phyloP scores from a whole-genome alignment of 2,888 invertebrate species.

The Agriotes lineatus region DNA sequence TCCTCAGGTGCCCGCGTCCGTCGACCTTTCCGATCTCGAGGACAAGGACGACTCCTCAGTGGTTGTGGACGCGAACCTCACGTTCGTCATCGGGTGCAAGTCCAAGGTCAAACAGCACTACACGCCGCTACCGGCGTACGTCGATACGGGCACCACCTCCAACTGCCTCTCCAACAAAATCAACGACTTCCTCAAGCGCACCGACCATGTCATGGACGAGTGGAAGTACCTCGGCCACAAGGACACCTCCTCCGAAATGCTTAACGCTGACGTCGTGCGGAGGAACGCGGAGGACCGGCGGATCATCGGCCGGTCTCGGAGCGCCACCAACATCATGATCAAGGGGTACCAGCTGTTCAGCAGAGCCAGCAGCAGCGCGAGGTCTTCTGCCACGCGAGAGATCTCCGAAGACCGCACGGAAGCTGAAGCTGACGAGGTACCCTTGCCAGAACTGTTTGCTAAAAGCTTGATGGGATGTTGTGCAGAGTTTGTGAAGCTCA shows the following conservation, averaged over 20 bases:
- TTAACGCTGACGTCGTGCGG: conserved; percentile 36
- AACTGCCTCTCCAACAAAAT: conserved; percentile 82
- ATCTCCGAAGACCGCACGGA: conserved; percentile 76
- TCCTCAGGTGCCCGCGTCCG: conserved; percentile 72
- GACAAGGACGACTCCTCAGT: conserved; percentile 82
- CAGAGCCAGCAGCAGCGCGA: conserved; percentile 70
- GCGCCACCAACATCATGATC: conserved; percentile 86
- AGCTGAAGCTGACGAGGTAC: conserved; percentile 73
- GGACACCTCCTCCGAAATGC: conserved; percentile 66
- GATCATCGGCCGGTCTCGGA: conserved; percentile 74
- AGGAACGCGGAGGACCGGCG: conserved; percentile 59
- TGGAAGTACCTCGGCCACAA: conserved; percentile 81
- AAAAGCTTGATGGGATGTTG: too few relatives aligned
- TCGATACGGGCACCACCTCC: conserved; percentile 83
- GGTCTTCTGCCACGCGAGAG: conserved; percentile 67
- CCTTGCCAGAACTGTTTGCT: background rate
- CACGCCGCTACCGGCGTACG: conserved; percentile 80
- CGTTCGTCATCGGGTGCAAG: conserved; percentile 82
- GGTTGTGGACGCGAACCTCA: conserved; percentile 85
- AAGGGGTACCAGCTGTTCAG: conserved; percentile 82
- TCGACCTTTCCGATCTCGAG: conserved; percentile 72
- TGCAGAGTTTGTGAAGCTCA: background rate
- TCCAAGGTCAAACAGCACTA: conserved; percentile 76
- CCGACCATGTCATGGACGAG: conserved; percentile 91
- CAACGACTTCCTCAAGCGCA: conserved; percentile 82